Evolutionary conservation across 2,888 invertebrate genomes (phyloP).

Genomic region (Neoscelio sp.): DNA sequence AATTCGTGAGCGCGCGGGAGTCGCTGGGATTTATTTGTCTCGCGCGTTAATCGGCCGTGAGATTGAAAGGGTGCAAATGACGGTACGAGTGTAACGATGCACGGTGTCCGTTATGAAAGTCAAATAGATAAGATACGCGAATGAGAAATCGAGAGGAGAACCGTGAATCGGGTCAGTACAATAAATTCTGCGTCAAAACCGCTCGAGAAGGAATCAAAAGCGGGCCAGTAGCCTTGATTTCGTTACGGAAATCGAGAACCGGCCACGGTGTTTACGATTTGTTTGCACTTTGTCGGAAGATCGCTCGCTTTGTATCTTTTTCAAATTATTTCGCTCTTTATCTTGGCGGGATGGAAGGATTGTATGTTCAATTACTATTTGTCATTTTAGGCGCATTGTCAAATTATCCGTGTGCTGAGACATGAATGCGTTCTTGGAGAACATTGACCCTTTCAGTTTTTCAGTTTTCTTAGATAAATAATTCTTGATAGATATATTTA

Average conservation of each 20-base stretch:
- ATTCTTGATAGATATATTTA: no score
- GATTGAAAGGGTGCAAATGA: conserved; percentile 42
- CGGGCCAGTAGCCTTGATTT: conserved; percentile 65
- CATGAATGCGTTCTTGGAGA: no score
- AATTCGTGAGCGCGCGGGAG: conserved; percentile 1
- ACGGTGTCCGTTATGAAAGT: conserved; percentile 56
- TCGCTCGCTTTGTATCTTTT: no score
- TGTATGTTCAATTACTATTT: no score
- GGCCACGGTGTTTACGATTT: conserved; percentile 53
- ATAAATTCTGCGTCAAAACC: conserved; percentile 58
- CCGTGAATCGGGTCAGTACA: conserved; percentile 61
- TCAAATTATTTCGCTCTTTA: no score
- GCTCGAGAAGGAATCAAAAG: conserved; percentile 55
- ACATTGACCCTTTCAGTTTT: no score
- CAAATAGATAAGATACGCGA: conserved; percentile 59
- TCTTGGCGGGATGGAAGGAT: no score
- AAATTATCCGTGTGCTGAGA: no score
- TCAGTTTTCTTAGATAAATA: no score
- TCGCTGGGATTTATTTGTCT: no score
- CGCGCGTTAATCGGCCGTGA: conserved; percentile 21
- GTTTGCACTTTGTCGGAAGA: conserved; percentile 48
- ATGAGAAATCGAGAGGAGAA: conserved; percentile 61
- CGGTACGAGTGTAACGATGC: conserved; percentile 40
- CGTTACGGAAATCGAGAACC: conserved; percentile 61
- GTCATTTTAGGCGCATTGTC: no score